phyloP scores from a whole-genome alignment of 2,113 vertebrate genomes.

The Toxotes chatareus region DNA sequence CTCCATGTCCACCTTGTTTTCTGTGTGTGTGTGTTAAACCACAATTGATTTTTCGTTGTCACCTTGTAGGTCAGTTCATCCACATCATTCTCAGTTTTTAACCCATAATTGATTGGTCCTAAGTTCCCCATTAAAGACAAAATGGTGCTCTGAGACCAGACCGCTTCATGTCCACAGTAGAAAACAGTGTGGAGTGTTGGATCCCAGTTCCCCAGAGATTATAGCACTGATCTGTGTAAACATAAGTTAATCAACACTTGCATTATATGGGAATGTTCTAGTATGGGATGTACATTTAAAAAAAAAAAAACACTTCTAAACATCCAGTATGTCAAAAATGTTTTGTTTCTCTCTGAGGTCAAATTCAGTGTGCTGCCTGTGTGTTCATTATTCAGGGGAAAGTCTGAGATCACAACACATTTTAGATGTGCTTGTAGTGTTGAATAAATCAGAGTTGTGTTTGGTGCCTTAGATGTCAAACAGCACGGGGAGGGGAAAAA shows the following conservation, averaged over 20 bases:
- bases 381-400: slow-evolving; percentile 66
- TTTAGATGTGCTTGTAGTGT: slow-evolving; percentile 44
- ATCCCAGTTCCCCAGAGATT: background rate
- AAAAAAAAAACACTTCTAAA: background rate
- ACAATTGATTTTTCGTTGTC: background rate
- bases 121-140: slow-evolving; percentile 7
- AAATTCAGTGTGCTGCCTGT: slow-evolving; percentile 47
- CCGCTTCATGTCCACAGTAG: slow-evolving; percentile 1
- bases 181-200: background rate
- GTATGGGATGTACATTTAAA: background rate
- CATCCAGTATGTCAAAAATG: slow-evolving; percentile 30
- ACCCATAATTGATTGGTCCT: background rate
- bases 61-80: slow-evolving; percentile 1
- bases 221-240: background rate
- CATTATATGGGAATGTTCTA: background rate
- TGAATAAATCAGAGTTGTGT: slow-evolving; percentile 63
- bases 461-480: slow-evolving; percentile 46
- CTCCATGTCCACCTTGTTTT: background rate
- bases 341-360: slow-evolving; percentile 37
- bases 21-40: background rate
- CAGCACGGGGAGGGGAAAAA: background rate
- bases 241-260: background rate
- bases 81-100: background rate
- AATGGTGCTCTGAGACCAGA: background rate
- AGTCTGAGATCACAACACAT: slow-evolving; percentile 45